Base-by-base conservation (phyloP, 1,140 invertebrate species). In the Papilio aristodemus region DNA sequence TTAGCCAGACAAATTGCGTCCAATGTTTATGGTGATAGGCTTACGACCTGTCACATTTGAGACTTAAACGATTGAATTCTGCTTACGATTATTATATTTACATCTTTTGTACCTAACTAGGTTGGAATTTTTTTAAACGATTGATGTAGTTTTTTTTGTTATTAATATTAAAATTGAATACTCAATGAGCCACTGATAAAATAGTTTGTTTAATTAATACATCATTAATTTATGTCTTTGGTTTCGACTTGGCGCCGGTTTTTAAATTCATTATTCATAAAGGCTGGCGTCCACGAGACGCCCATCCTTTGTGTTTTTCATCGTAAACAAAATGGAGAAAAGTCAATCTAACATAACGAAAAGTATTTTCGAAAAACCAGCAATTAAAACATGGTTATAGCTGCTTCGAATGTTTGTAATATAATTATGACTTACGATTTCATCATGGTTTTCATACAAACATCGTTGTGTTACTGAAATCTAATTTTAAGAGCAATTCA, bases 121-220 rank as follows among this genome's bases (percentile, higher is more conserved):
- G 27, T 32, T 32, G 27, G 27, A 32, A 3, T 32, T 32, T 32
- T 32, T 10, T 46, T 46, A 10, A 9, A 54, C 11, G 9, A 54
- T 22, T 11, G 46, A 11, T 4, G 19, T 25, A n/a, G n/a, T 54
- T 54, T 11, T 54, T 54, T 54, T 54, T 25, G 46, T 54, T 54
- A 54, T 1, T 25, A 22, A 13, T 54, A 22, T 54, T 25, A 22
- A 54, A 25, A 54, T 54, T 54, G 46, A 50, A 50, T 50, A 54
- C 22, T 54, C 2, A 25, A 54, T 54, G 19, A 54, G 46, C 19
- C 19, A 54, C 46, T 9, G 46, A 17, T 50, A 17, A 32, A 32
- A 32, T 32, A 32, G 14, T 43, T 38, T 43, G 4, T 43, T 54
- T 54, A 54, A 54, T 54, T 54, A 54, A 54, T 54, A 54, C 46